Percentiles rank a stretch among this genome's conserved stretches.
Conservation (phyloP, 2,797 vertebrate genomes). For the Mus spretus region DNA sequence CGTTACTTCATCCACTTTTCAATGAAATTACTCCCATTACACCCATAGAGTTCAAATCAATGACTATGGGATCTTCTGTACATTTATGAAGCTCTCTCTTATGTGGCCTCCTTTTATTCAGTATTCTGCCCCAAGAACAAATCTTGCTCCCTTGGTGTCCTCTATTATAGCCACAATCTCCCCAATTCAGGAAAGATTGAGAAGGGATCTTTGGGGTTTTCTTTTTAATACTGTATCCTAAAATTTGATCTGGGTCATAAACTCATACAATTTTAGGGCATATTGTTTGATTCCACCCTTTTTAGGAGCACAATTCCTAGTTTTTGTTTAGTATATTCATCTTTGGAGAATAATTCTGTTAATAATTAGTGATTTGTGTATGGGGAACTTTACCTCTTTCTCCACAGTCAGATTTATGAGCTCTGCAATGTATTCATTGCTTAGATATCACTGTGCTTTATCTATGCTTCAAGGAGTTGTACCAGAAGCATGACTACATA, state of each 20-base stretch:
- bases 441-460: background rate
- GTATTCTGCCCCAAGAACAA: background rate
- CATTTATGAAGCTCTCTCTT: background rate
- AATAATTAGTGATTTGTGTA: accelerated
- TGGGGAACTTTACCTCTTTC: background rate
- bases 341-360: background rate
- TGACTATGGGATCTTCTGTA: accelerated
- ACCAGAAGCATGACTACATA: background rate
- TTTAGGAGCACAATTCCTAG: background rate
- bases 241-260: background rate
- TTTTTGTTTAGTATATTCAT: background rate
- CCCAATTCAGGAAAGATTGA: background rate
- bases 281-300: background rate
- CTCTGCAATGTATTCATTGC: background rate
- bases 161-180: background rate
- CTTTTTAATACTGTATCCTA: background rate
- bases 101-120: accelerated
- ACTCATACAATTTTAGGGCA: background rate
- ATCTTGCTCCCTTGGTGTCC: accelerated
- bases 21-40: background rate
- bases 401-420: background rate
- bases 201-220: background rate
- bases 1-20: background rate
- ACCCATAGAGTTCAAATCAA: background rate
- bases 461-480: background rate